Conservation (phyloP, 2,113 vertebrate genomes). For the Rhinopithecus roxellana region DNA sequence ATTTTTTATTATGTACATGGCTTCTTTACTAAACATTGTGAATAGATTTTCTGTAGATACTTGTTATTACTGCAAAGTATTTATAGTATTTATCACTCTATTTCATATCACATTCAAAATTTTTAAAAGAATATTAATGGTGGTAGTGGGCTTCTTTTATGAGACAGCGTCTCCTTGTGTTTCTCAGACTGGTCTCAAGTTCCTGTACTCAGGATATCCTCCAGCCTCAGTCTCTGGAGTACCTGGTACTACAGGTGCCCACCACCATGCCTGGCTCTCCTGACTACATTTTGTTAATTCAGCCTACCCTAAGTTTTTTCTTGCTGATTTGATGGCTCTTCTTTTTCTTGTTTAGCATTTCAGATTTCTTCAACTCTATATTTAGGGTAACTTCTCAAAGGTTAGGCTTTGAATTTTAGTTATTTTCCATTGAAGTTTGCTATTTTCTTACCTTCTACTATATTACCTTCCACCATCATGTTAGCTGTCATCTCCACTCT, state of each 20-base stretch:
- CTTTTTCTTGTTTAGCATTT: background rate
- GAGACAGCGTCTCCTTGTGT: background rate
- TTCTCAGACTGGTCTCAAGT: background rate
- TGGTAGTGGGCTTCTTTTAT: background rate
- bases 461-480: background rate
- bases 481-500: background rate
- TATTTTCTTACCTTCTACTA: background rate
- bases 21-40: constrained; percentile 16
- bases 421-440: background rate
- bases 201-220: background rate
- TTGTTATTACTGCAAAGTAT: background rate
- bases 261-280: background rate
- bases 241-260: background rate
- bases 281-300: background rate
- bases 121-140: background rate
- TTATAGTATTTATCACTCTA: background rate
- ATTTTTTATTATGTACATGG: background rate
- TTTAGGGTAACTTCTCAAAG: background rate
- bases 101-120: background rate
- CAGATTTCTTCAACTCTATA: background rate
- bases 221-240: background rate
- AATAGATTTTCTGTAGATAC: background rate
- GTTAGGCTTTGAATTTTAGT: background rate
- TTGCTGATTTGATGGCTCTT: background rate
- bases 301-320: background rate